Conservation (phyloP, 2,797 vertebrate genomes). For the Sebastes paucispinis region DNA sequence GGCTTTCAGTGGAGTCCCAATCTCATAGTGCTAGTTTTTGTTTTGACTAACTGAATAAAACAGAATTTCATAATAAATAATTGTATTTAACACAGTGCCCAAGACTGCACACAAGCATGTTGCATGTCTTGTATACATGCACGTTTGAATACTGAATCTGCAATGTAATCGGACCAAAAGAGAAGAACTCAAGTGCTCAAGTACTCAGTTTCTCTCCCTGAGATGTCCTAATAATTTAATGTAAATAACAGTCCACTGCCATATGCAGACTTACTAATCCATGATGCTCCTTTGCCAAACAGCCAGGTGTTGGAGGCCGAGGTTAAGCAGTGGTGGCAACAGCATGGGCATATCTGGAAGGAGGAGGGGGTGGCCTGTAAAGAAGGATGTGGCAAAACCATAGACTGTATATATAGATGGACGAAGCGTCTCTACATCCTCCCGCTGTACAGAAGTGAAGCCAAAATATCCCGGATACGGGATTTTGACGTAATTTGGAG, state of each 20-base stretch:
- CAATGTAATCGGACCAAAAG: background rate
- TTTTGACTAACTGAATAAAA: slow-evolving; percentile 5
- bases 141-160: background rate
- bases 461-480: background rate
- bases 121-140: background rate
- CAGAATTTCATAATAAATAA: background rate
- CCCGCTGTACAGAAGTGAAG: background rate
- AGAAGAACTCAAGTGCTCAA: background rate
- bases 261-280: background rate
- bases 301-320: slow-evolving; percentile 4
- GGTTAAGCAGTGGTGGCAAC: slow-evolving; percentile 3
- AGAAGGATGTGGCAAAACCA: background rate
- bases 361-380: background rate
- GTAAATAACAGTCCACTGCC: background rate
- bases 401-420: too few species aligned
- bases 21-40: background rate
- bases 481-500: too few species aligned
- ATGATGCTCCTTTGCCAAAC: background rate
- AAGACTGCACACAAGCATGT: background rate
- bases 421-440: background rate
- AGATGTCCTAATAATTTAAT: background rate
- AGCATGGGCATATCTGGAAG: background rate
- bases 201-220: background rate
- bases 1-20: background rate
- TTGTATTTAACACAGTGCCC: background rate